Base-by-base conservation (phyloP, 2,113 vertebrate species). In the Ochotona princeps region DNA sequence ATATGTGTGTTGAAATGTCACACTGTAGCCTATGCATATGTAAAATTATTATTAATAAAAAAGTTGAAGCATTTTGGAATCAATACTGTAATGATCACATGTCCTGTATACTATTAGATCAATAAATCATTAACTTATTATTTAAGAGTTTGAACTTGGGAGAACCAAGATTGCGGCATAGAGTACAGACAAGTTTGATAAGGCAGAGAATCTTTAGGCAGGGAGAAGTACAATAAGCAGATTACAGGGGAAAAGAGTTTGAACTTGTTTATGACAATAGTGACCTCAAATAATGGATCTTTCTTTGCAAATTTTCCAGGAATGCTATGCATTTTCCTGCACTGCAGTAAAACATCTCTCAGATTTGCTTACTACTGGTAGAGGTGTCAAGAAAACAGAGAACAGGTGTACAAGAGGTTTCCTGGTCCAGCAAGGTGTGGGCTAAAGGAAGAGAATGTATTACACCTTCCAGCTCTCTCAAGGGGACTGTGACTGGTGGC, bases 91-190 rank as follows among this genome's bases (percentile, higher is more conserved):
- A 67, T 23, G 54, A 78, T 89, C 80, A 63, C 25, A 35, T 75
- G 49, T 17, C 12, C 12, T 32, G 3, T 15, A 86, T 47, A 66
- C 30, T 61, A 57, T 60, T 67, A 20, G 21, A 69, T 25, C 17
- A 81, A 78, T 89, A 23, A 75, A 76, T 70, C 78, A 20, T 66
- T 87, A 63, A 38, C 63, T 65, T 78, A 90, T n/a, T n/a, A n/a
- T n/a, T n/a, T n/a, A n/a, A n/a, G n/a, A n/a, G n/a, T n/a, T n/a
- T n/a, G n/a, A n/a, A n/a, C n/a, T n/a, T n/a, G n/a, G n/a, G n/a
- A n/a, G n/a, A n/a, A n/a, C n/a, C n/a, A n/a, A n/a, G n/a, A n/a
- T n/a, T n/a, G n/a, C n/a, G n/a, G n/a, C n/a, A n/a, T n/a, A n/a
- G n/a, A n/a, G n/a, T n/a, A n/a, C n/a, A n/a, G n/a, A n/a, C n/a